These are phyloP conservation scores for Brachirus orientalis DNA, from an alignment of 2,113 vertebrate species.

Conservation along the genomic window DNA sequence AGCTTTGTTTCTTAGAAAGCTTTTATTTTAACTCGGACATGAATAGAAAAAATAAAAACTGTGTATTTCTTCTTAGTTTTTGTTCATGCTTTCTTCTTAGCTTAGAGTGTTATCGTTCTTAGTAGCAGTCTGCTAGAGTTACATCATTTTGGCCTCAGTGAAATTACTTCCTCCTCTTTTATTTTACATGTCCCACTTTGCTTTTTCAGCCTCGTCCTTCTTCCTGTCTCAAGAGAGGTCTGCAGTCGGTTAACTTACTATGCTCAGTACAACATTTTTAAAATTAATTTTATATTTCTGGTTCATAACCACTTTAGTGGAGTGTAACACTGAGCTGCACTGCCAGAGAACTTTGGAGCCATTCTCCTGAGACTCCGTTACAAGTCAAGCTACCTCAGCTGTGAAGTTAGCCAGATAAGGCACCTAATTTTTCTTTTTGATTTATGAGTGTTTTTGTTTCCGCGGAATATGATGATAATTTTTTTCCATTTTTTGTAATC, in stretches of 20 bases:
- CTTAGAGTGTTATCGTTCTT: conserved; percentile 9
- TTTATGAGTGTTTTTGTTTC: conserved; percentile 81
- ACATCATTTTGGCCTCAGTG: neutral
- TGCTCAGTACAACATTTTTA: conserved; percentile 39
- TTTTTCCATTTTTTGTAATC: conserved; percentile 73
- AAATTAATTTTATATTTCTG: conserved; percentile 72
- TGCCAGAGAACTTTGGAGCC: conserved; percentile 58
- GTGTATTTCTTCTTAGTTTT: neutral
- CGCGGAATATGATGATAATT: conserved; percentile 74
- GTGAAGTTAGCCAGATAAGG: conserved; percentile 82
- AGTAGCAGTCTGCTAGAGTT: too few species aligned
- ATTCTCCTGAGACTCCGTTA: conserved; percentile 67
- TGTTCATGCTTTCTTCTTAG: neutral
- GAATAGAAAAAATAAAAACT: neutral
- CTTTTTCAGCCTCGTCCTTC: conserved; percentile 15
- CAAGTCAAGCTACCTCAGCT: conserved; percentile 80
- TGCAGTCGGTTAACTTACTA: conserved; percentile 42
- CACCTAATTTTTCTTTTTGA: conserved; percentile 79
- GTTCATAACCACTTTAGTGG: conserved; percentile 52
- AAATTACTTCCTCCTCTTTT: conserved; percentile 41
- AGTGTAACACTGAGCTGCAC: conserved; percentile 43
- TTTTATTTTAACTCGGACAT: too few species aligned
- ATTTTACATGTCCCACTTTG: conserved; percentile 35
- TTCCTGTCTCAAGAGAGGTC: conserved; percentile 29
- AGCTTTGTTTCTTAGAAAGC: too few species aligned